Conservation (phyloP, 2,888 invertebrate species). For the Branchellion lobata region DNA sequence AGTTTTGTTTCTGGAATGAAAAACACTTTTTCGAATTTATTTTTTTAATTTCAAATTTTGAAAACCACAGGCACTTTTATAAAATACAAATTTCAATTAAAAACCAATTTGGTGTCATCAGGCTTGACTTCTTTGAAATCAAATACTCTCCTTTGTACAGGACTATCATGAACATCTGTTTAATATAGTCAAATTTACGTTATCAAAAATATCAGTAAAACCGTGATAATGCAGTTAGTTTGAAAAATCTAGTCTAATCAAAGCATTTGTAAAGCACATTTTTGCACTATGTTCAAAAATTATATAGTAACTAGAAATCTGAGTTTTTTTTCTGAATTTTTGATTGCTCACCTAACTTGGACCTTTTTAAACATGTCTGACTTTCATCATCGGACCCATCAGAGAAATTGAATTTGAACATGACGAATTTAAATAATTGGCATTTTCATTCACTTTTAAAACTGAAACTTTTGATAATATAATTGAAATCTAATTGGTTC, state of each 20-base stretch:
- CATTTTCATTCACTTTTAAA: too few species aligned
- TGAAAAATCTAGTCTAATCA: too few species aligned
- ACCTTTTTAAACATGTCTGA: not conserved
- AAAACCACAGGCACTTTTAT: too few species aligned
- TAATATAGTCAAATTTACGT: not conserved
- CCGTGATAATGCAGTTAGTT: too few species aligned
- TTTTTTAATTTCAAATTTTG: not conserved
- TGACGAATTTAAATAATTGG: not conserved
- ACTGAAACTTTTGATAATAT: too few species aligned
- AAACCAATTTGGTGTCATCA: not conserved
- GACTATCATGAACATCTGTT: not conserved
- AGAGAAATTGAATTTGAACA: slow-evolving; percentile 1
- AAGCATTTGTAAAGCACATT: not conserved
- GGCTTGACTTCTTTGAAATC: not conserved
- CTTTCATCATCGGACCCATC: not conserved
- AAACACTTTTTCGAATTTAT: not conserved
- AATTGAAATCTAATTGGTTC: too few species aligned
- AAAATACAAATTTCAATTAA: not conserved
- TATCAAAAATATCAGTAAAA: not conserved
- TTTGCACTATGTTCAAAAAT: too few species aligned
- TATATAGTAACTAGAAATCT: too few species aligned
- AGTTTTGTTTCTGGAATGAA: not conserved
- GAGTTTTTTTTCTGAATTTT: too few species aligned
- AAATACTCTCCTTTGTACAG: not conserved
- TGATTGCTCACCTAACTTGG: too few species aligned